These are phyloP conservation scores for Drosophila rufa DNA, from an alignment of 1,140 invertebrate species.

Conservation along the genomic window DNA sequence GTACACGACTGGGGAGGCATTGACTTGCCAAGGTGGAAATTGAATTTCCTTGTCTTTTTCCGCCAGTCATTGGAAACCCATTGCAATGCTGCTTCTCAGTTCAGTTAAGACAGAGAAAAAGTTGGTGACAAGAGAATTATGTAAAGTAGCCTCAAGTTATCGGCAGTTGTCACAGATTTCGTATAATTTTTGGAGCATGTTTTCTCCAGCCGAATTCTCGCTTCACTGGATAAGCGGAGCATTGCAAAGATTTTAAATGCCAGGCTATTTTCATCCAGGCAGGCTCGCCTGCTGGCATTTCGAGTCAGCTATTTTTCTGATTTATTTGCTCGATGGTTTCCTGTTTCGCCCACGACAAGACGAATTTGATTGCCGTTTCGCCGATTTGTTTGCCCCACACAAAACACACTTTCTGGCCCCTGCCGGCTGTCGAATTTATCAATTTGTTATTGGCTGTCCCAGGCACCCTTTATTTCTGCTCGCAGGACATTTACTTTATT, in stretches of 20 bases:
- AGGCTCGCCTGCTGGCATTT: constrained; percentile 19
- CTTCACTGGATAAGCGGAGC: constrained; percentile 39
- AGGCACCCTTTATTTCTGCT: constrained; percentile 4
- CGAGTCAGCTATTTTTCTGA: constrained; percentile 56
- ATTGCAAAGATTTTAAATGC: constrained; percentile 32
- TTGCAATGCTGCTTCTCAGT: constrained; percentile 13
- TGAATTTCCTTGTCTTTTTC: constrained; percentile 64
- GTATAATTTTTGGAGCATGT: constrained; percentile 60
- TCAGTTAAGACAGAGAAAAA: constrained; percentile 21
- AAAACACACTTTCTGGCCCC: constrained; percentile 17
- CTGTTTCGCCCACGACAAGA: constrained; percentile 36
- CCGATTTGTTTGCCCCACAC: constrained; percentile 24
- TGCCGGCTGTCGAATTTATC: constrained; percentile 44
- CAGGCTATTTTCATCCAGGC: constrained; percentile 6
- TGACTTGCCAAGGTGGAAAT: constrained; percentile 54
- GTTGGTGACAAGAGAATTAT: constrained; percentile 65
- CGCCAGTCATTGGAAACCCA: constrained; percentile 2
- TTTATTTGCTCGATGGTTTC: constrained; percentile 51
- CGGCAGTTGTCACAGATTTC: constrained; percentile 68
- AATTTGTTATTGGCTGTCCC: constrained; percentile 29
- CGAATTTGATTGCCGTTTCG: constrained; percentile 49
- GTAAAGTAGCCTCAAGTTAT: constrained; percentile 69
- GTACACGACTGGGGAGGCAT: constrained; percentile 5
- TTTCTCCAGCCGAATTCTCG: constrained; percentile 16
- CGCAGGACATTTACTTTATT: constrained; percentile 38